Base-by-base conservation (phyloP, 2,113 vertebrate genomes). In the Gnathonemus echidnorhynchus region DNA sequence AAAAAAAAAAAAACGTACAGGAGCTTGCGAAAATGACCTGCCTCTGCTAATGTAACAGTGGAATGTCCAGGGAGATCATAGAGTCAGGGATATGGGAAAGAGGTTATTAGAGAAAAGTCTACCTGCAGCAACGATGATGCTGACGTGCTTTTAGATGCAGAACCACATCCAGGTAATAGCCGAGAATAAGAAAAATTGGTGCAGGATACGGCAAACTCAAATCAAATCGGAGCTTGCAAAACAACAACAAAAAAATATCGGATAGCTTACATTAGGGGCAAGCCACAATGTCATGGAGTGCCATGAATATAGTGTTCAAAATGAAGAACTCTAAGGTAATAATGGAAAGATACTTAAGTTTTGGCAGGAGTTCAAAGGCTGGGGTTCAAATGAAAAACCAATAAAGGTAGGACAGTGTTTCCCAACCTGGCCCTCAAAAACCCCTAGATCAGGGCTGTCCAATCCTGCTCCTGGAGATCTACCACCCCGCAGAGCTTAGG, bases 121-220 rank as follows among this genome's bases (percentile, higher is more conserved):
- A 94, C 91, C 94, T 94, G 93, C 94, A 95, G 94, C 91, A 93
- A 92, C 93, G 93, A 94, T 91, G 93, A 92, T 92, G 94, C 94
- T 92, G 95, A 96, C 94, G 95, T 96, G 95, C 93, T 94, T 95
- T 94, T 96, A 96, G 92, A 93, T 8, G 92, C 89, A 94, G 92
- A 94, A 83, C 92, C 88, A 96, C 94, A 95, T 94, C 93, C 94
- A 96, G 96, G 96, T 96, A 97, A 97, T 96, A 96, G 90, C 27
- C 6, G 27, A 53, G 53, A 56, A 77, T 21, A 89, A 89, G 1
- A 42, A 80, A 88, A 48, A 74, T 49, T 31, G 48, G 50, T 80
- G 48, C 70, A 89, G 88, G 46, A 46, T 89, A 89, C 90, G 87
- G 88, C 58, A 56, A 66, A 27, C 58, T 66, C 88, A 83, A 89